Conservation (phyloP, 2,888 invertebrate genomes). For the Nomada lathburiana region DNA sequence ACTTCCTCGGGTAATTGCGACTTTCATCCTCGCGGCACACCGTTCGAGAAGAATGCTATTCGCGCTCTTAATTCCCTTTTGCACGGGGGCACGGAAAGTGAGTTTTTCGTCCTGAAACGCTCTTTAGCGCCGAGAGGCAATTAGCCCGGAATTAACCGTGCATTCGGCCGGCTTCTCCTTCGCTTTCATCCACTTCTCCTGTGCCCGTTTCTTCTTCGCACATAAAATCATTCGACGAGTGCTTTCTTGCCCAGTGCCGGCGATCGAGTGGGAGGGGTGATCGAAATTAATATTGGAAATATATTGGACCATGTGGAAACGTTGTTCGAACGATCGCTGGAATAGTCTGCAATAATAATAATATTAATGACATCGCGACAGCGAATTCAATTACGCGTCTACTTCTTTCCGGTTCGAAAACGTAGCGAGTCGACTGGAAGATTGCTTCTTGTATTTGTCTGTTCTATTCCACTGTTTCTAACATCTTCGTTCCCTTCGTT, state of each 20-base stretch:
- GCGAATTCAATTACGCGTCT: too few species aligned
- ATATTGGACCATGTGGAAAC: too few species aligned
- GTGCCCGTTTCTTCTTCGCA: constrained; percentile 23
- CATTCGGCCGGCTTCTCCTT: constrained; percentile 38
- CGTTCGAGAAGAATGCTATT: constrained; percentile 64
- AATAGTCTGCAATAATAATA: too few species aligned
- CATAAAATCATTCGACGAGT: constrained; percentile 57
- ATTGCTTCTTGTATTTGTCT: not conserved
- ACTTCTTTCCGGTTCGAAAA: too few species aligned
- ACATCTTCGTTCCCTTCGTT: not conserved
- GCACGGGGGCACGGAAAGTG: constrained; percentile 57
- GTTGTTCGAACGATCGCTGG: too few species aligned
- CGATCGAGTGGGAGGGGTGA: constrained; percentile 16
- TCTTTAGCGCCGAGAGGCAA: constrained; percentile 69
- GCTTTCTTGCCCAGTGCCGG: constrained; percentile 36
- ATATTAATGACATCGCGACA: too few species aligned
- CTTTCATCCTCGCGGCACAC: constrained; percentile 47
- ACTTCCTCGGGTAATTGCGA: constrained; percentile 46
- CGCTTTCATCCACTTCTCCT: not conserved
- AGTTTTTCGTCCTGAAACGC: constrained; percentile 64
- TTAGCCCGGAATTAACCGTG: constrained; percentile 68
- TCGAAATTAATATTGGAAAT: not conserved
- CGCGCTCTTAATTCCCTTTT: constrained; percentile 65
- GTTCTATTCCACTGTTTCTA: not conserved
- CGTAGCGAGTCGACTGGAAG: too few species aligned